Conservation (phyloP, 2,113 vertebrate genomes). For the Rhinopithecus roxellana region DNA sequence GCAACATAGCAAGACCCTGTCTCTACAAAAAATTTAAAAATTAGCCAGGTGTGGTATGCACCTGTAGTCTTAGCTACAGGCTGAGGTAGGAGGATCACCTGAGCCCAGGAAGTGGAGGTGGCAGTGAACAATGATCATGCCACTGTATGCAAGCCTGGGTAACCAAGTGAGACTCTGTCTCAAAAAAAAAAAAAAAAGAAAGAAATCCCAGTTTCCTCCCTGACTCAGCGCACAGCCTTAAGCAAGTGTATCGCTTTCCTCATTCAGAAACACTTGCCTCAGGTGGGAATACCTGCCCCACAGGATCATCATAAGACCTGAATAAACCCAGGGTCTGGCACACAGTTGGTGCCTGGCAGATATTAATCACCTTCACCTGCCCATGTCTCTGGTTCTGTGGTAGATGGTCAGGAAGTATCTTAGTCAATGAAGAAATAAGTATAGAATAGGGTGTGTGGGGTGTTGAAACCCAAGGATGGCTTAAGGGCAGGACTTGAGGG, state of each 20-base stretch:
- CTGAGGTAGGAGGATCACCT: too few relatives aligned
- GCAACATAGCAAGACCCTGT: too few relatives aligned
- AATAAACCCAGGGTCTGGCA: background rate
- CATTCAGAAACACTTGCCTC: background rate
- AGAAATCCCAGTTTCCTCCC: background rate
- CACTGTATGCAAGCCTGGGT: too few relatives aligned
- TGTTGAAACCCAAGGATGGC: background rate
- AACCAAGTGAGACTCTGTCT: too few relatives aligned
- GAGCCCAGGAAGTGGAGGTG: too few relatives aligned
- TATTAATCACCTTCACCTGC: background rate
- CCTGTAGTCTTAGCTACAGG: too few relatives aligned
- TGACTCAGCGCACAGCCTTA: background rate
- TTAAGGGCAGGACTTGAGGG: background rate
- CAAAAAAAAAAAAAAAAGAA: too few relatives aligned
- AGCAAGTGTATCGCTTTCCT: background rate
- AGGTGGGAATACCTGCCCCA: background rate
- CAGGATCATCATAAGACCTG: background rate
- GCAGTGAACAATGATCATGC: too few relatives aligned
- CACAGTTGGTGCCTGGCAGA: background rate
- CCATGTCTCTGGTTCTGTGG: background rate
- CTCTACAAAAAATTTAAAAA: too few relatives aligned
- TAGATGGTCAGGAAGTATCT: background rate
- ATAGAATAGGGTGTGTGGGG: background rate
- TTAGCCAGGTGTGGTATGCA: too few relatives aligned
- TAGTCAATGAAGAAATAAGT: background rate